These are phyloP conservation scores for Lophura nycthemera DNA, from an alignment of 2,113 vertebrate genomes.

Conservation along the genomic window DNA sequence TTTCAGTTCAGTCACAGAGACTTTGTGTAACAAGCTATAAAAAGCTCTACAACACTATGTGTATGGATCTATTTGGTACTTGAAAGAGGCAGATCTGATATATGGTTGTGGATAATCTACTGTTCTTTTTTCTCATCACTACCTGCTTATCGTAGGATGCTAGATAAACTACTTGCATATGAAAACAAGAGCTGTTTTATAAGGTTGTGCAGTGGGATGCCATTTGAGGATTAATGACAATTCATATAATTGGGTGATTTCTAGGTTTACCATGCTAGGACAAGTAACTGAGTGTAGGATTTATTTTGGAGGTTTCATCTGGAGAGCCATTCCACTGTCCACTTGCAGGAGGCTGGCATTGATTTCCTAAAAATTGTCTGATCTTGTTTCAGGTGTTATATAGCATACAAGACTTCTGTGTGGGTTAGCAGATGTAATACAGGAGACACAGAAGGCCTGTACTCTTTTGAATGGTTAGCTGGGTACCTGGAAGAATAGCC, in stretches of 20 bases:
- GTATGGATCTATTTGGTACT: not conserved
- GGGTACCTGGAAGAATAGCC: not conserved
- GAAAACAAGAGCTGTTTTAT: not conserved
- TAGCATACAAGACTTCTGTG: not conserved
- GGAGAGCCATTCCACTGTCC: not conserved
- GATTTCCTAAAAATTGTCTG: not conserved
- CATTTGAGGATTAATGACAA: not conserved
- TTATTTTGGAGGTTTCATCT: not conserved
- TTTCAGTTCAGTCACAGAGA: not conserved
- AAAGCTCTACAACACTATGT: not conserved
- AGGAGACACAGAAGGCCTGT: not conserved
- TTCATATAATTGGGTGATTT: not conserved
- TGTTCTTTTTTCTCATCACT: not conserved
- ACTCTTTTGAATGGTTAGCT: not conserved
- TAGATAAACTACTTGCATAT: not conserved
- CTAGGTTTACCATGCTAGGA: not conserved
- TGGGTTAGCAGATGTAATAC: not conserved
- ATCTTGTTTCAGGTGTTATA: not conserved
- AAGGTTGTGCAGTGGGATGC: not conserved
- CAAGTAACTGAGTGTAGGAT: not conserved
- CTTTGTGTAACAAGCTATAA: conserved; percentile 23
- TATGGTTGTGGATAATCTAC: not conserved
- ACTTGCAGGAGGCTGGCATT: not conserved
- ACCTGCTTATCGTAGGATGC: not conserved
- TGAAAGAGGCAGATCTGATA: not conserved